These are phyloP conservation scores for Maylandia zebra DNA, from an alignment of 2,113 vertebrate genomes.

Conservation along the genomic window DNA sequence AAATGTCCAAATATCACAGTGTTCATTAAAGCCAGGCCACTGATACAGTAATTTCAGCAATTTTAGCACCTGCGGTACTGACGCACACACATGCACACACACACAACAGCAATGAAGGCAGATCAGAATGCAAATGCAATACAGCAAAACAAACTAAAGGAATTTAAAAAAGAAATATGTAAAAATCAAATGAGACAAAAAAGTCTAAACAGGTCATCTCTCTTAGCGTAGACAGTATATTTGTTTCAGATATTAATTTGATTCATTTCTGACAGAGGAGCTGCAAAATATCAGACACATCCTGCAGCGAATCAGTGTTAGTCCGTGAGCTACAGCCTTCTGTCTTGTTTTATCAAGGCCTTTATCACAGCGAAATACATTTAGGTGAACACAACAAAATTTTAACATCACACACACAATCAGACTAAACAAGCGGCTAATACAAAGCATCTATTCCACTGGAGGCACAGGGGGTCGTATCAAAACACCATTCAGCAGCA, in stretches of 20 bases:
- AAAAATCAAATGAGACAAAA: background rate
- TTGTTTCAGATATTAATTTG: background rate
- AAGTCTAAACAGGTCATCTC: background rate
- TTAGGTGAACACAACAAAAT: conserved; percentile 6
- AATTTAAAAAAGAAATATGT: background rate
- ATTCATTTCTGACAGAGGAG: background rate
- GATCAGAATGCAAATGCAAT: background rate
- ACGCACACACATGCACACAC: background rate
- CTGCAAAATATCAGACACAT: background rate
- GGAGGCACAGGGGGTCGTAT: conserved; percentile 19
- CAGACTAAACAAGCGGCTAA: background rate
- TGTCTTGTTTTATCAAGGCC: background rate
- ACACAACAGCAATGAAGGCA: background rate
- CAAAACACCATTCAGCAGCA: conserved; percentile 13
- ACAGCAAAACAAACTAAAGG: background rate
- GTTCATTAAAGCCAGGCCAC: conserved; percentile 43
- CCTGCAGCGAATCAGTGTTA: background rate
- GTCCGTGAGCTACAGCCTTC: background rate
- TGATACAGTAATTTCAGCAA: conserved; percentile 43
- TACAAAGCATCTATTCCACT: conserved; percentile 25
- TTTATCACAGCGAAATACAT: background rate
- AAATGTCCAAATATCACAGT: conserved; percentile 50
- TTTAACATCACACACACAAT: conserved; percentile 19
- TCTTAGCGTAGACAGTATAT: background rate
- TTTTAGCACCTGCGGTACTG: conserved; percentile 48